These are phyloP conservation scores for Hippocampus comes DNA, from an alignment of 2,113 vertebrate species.

Conservation along the genomic window DNA sequence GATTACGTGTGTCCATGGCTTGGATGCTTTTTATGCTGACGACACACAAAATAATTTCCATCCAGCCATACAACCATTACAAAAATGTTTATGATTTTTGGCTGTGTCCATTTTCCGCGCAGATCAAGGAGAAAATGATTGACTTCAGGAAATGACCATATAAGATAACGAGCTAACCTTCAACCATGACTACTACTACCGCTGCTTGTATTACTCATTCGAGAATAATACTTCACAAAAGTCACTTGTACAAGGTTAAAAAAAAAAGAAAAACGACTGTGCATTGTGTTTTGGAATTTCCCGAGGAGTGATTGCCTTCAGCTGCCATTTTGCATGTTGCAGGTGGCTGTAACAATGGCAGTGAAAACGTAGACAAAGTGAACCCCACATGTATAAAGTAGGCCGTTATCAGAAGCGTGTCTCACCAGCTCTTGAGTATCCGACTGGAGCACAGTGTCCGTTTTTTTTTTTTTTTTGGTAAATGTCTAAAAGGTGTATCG, in stretches of 20 bases:
- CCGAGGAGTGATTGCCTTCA: conserved; percentile 50
- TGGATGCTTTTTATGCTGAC: too few relatives aligned
- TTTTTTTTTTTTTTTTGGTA: not conserved
- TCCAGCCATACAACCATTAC: too few relatives aligned
- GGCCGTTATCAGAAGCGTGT: not conserved
- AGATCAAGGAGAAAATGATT: too few relatives aligned
- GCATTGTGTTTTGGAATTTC: conserved; percentile 58
- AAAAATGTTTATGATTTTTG: too few relatives aligned
- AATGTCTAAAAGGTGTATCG: not conserved
- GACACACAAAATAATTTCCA: too few relatives aligned
- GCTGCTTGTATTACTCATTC: not conserved
- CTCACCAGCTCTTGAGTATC: too few relatives aligned
- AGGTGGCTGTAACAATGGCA: conserved; percentile 42
- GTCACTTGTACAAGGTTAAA: not conserved
- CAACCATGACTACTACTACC: not conserved
- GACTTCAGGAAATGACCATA: not conserved
- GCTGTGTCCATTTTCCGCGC: too few relatives aligned
- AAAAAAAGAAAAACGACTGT: not conserved
- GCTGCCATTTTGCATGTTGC: conserved; percentile 25
- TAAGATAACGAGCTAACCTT: not conserved
- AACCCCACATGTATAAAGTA: not conserved
- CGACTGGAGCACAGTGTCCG: not conserved
- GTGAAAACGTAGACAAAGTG: conserved; percentile 8
- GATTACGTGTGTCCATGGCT: too few relatives aligned
- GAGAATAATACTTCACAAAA: not conserved